Conservation (phyloP, 2,888 invertebrate genomes). For the Pollenia griseotomentosa region DNA sequence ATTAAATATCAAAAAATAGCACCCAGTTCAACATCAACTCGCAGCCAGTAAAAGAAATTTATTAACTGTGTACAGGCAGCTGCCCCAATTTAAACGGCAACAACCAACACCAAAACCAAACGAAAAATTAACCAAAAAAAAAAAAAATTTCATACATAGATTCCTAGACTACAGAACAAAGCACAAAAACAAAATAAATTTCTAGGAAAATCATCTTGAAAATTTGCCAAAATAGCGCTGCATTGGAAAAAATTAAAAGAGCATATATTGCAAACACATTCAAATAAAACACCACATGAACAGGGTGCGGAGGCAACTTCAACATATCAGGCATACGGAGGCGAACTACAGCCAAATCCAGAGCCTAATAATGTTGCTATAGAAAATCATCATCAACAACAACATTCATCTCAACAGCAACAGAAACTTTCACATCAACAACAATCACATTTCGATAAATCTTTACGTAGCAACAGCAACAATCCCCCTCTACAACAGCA, state of each 20-base stretch:
- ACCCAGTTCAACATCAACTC: background rate
- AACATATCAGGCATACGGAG: conserved; percentile 68
- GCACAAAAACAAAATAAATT: conserved; percentile 11
- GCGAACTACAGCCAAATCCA: conserved; percentile 65
- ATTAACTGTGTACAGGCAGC: conserved; percentile 21
- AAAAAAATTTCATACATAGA: conserved; percentile 3
- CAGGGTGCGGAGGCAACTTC: conserved; percentile 65
- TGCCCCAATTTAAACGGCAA: background rate
- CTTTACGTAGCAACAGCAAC: conserved; percentile 39
- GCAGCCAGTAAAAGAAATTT: conserved; percentile 42
- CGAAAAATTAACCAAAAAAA: background rate
- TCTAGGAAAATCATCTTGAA: conserved; percentile 25
- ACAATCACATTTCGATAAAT: conserved; percentile 48
- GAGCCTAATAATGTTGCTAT: conserved; percentile 67
- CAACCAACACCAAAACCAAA: background rate
- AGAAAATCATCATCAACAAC: conserved; percentile 58
- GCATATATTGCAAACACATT: conserved; percentile 74
- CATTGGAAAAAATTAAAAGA: conserved; percentile 75
- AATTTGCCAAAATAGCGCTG: conserved; percentile 76
- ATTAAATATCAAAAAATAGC: background rate
- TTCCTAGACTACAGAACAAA: background rate
- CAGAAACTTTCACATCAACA: conserved; percentile 36
- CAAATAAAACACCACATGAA: conserved; percentile 68
- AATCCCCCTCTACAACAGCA: conserved; percentile 35
- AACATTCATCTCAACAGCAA: conserved; percentile 12